Base-by-base conservation (phyloP, 2,113 vertebrate species). In the Brachirus orientalis region DNA sequence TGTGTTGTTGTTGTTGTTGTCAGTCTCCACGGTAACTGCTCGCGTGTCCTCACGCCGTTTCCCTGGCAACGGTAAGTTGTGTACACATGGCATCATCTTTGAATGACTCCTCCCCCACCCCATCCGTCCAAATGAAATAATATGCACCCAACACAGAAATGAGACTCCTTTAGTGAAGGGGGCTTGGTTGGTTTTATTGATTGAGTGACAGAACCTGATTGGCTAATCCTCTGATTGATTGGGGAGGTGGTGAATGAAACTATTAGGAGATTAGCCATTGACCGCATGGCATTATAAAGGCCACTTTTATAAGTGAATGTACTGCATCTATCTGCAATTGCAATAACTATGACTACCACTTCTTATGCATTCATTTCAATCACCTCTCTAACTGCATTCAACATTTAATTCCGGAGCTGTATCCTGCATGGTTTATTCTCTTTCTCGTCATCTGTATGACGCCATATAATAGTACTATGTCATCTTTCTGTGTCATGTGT, bases 1-100 rank as follows among this genome's bases (percentile, higher is more conserved):
- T 94, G 92, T 94, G 93, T 93, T 93, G 91, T 94, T 90, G 92
- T 91, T 92, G 90, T 92, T 93, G 90, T 94, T 94, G 93, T 94
- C 92, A 94, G 93, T 94, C 92, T 94, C 93, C 93, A 93, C 93
- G 93, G 91, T 94, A 93, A 93, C 92, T 91, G 92, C 90, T 93
- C 93, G 90, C 93, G 92, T 93, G 93, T 93, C 92, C 90, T 94
- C 92, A 93, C 93, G 91, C 92, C 91, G 92, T 94, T 93, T 91
- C 92, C 92, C 88, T 85, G 91, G 90, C 90, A 90, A 94, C 91
- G 93, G 93, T 94, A 94, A 94, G 93, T 94, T 93, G 92, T 94
- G 91, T 93, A 91, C 90, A 93, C 91, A 92, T 92, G 91, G 92
- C 90, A 92, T 93, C 91, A 93, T 92, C 86, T 91, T 92, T 93